Evolutionary conservation across 2,888 invertebrate genomes (phyloP).

Genomic region (Chymomyza fuscimana): DNA sequence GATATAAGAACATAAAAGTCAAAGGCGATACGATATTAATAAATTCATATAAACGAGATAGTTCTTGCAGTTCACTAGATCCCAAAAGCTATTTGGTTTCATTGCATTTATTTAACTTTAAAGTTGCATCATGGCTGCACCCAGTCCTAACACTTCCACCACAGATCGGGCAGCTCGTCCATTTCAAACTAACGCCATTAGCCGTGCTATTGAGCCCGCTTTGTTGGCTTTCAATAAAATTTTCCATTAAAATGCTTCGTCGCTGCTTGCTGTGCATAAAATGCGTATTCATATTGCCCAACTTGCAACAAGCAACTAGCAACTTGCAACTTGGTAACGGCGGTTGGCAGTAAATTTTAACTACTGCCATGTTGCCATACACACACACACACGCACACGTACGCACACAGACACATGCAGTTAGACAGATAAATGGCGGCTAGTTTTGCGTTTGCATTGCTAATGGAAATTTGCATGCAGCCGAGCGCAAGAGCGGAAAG

Average conservation of each 20-base stretch:
- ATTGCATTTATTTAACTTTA: conserved; percentile 55
- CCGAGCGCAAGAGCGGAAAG: conserved; percentile 34
- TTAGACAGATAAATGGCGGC: conserved; percentile 72
- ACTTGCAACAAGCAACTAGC: conserved; percentile 48
- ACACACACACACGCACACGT: conserved; percentile 20
- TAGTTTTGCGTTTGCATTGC: conserved; percentile 75
- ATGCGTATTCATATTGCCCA: conserved; percentile 71
- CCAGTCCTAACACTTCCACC: conserved; percentile 16
- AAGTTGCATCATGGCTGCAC: conserved; percentile 57
- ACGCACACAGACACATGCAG: conserved; percentile 35
- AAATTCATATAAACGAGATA: conserved; percentile 17
- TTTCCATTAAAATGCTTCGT: conserved; percentile 63
- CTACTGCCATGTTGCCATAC: conserved; percentile 61
- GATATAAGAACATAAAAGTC: conserved; percentile 27
- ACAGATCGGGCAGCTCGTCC: conserved; percentile 24
- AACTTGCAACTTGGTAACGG: conserved; percentile 57
- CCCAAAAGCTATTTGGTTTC: background rate
- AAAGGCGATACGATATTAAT: conserved; percentile 35
- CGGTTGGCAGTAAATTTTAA: conserved; percentile 68
- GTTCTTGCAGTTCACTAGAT: too few relatives aligned
- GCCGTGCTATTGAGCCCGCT: conserved; percentile 71
- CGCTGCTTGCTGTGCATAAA: conserved; percentile 49
- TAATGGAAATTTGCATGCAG: conserved; percentile 72
- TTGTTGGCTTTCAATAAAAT: conserved; percentile 73
- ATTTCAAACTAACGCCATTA: conserved; percentile 69